phyloP scores from a whole-genome alignment of 1,140 invertebrate genomes.

The Nebria ingens region DNA sequence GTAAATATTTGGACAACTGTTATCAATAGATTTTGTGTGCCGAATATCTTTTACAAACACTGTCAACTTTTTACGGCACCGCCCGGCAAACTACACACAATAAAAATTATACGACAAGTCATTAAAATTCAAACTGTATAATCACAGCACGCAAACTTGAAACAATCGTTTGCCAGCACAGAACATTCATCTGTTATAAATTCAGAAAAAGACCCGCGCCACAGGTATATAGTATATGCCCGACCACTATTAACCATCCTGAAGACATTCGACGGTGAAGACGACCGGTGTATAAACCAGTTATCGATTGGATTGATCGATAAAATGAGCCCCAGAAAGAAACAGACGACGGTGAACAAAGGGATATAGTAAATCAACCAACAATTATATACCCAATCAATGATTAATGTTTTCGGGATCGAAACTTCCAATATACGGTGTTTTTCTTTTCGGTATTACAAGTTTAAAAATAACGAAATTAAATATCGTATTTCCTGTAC shows the following conservation, averaged over 20 bases:
- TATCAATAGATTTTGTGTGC: too few relatives aligned
- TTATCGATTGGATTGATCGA: conserved; percentile 8
- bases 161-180: neutral
- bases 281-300: neutral
- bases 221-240: neutral
- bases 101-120: neutral
- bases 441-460: too few relatives aligned
- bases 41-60: too few relatives aligned
- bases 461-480: too few relatives aligned
- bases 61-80: too few relatives aligned
- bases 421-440: too few relatives aligned
- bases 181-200: neutral
- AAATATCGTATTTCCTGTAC: too few relatives aligned
- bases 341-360: neutral
- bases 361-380: conserved; percentile 1
- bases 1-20: too few relatives aligned
- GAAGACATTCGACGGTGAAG: neutral
- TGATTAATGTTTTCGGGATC: conserved; percentile 4
- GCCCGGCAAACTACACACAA: too few relatives aligned
- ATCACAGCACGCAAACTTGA: neutral
- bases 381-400: conserved; percentile 3
- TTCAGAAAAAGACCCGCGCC: neutral
- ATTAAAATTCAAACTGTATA: conserved; percentile 7
- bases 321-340: neutral
- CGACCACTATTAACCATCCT: neutral